phyloP scores from a whole-genome alignment of 1,140 invertebrate genomes.

The Copidosoma floridanum region DNA sequence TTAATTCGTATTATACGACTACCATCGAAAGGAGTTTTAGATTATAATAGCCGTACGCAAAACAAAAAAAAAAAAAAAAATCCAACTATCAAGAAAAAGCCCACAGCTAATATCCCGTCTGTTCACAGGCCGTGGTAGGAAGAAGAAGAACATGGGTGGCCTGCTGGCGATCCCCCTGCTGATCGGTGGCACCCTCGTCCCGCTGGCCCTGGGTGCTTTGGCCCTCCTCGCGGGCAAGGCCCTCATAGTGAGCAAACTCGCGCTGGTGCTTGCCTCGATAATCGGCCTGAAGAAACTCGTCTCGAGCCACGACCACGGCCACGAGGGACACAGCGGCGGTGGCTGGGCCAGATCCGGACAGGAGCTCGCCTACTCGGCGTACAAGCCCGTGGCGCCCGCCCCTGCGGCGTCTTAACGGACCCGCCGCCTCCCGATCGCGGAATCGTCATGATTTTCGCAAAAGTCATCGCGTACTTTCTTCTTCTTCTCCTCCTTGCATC shows the following conservation, averaged over 20 bases:
- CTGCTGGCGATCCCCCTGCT: conserved; percentile 74
- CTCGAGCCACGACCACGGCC: conserved; percentile 63
- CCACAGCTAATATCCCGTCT: conserved; percentile 13
- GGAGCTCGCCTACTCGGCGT: conserved; percentile 52
- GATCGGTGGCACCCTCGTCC: conserved; percentile 75
- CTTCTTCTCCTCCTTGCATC: too few species aligned
- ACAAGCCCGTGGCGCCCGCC: conserved; percentile 42
- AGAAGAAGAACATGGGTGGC: conserved; percentile 68
- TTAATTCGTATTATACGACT: too few species aligned
- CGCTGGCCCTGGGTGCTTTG: conserved; percentile 74
- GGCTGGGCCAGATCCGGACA: conserved; percentile 54
- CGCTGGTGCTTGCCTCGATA: conserved; percentile 75
- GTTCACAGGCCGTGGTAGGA: conserved; percentile 62
- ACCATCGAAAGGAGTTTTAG: neutral
- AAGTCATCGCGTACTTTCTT: too few species aligned
- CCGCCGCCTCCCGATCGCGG: too few species aligned
- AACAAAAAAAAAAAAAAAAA: too few species aligned
- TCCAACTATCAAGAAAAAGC: neutral
- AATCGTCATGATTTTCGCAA: too few species aligned
- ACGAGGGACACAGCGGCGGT: conserved; percentile 65
- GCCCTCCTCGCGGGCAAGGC: conserved; percentile 80
- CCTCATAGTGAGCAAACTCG: conserved; percentile 78
- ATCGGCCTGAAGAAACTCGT: conserved; percentile 81
- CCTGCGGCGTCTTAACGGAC: too few species aligned
- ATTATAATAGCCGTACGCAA: neutral